Conservation (phyloP, 2,797 vertebrate genomes). For the Telmatherina bonti region DNA sequence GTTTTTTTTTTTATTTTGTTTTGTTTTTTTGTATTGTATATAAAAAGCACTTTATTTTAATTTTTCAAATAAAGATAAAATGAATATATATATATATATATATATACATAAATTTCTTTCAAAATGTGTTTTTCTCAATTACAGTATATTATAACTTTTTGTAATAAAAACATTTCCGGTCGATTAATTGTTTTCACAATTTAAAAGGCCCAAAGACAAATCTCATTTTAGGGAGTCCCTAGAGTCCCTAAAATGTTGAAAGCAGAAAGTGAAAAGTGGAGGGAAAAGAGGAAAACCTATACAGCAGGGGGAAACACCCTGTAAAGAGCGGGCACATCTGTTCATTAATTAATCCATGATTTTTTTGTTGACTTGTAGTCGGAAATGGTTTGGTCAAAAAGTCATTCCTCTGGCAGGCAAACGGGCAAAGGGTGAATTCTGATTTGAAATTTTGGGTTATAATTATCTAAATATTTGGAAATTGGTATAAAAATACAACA, state of each 20-base stretch:
- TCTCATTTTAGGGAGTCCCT: no score
- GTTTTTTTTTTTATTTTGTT: constrained; percentile 73
- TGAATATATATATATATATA: constrained; percentile 30
- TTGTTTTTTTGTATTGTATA: constrained; percentile 84
- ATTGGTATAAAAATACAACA: not conserved
- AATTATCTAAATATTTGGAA: not conserved
- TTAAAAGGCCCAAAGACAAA: not conserved
- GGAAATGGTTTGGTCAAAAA: not conserved
- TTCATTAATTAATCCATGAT: not conserved
- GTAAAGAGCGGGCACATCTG: not conserved
- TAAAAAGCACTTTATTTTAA: constrained; percentile 90
- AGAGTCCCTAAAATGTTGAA: no score
- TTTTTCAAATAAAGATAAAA: constrained; percentile 87
- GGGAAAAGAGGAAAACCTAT: no score
- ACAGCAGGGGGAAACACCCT: not conserved
- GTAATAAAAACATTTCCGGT: not conserved
- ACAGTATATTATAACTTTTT: constrained; percentile 22
- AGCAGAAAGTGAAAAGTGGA: no score
- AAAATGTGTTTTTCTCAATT: constrained; percentile 51
- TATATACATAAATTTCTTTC: no score
- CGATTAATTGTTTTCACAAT: not conserved
- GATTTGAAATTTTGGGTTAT: not conserved
- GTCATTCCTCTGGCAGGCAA: not conserved
- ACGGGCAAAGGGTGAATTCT: not conserved
- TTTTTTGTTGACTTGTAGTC: not conserved